These are phyloP conservation scores for Mesorhabditis sp. DNA, from an alignment of 2,888 invertebrate species.

Conservation along the genomic window DNA sequence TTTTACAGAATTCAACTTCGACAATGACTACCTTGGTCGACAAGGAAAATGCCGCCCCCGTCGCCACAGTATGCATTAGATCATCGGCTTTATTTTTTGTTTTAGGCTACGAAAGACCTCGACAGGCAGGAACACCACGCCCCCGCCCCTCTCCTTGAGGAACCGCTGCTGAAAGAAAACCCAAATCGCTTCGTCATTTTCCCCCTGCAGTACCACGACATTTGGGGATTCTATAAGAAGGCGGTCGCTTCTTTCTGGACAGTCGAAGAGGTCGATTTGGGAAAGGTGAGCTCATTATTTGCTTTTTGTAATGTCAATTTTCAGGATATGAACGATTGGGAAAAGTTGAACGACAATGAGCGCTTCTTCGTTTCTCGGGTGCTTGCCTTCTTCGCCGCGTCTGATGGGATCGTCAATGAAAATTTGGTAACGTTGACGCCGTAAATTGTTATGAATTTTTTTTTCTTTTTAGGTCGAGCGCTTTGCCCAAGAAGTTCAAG, in stretches of 20 bases:
- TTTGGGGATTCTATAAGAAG: slow-evolving; percentile 92
- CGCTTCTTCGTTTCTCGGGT: slow-evolving; percentile 92
- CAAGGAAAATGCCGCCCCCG: neutral
- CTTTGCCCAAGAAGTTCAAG: slow-evolving; percentile 92
- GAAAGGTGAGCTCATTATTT: neutral
- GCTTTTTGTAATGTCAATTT: too few relatives aligned
- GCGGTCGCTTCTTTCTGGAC: slow-evolving; percentile 99
- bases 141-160: slow-evolving; percentile 59
- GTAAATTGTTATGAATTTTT: neutral
- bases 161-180: slow-evolving; percentile 85
- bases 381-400: slow-evolving; percentile 96
- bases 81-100: too few relatives aligned
- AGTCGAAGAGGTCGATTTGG: slow-evolving; percentile 78
- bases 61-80: neutral
- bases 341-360: slow-evolving; percentile 76
- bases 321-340: slow-evolving; percentile 79
- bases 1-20: too few relatives aligned
- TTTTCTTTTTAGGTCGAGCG: slow-evolving; percentile 70
- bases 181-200: slow-evolving; percentile 64
- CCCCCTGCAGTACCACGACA: slow-evolving; percentile 80
- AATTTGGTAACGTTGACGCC: slow-evolving; percentile 70
- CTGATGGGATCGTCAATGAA: slow-evolving; percentile 98
- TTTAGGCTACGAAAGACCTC: too few relatives aligned
- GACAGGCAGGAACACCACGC: too few relatives aligned
- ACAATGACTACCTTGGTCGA: neutral